Base-by-base conservation (phyloP, 2,113 vertebrate species). In the Fregata magnificens region DNA sequence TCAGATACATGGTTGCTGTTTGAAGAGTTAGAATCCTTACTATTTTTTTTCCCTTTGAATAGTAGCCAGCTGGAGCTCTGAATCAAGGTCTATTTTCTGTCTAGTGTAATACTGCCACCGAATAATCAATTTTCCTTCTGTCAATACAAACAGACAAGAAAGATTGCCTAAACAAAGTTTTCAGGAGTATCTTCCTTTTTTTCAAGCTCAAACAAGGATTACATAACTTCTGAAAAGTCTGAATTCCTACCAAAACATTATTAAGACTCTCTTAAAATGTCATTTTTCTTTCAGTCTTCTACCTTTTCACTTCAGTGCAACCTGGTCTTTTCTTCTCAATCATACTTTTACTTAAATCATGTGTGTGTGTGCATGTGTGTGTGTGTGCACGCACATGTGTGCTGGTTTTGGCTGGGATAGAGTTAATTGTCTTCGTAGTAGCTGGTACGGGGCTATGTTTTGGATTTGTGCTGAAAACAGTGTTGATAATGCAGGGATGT, bases 331-430 rank as follows among this genome's bases (percentile, higher is more conserved):
- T 70, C 14, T 82, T 76, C 18, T 61, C 19, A 82, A 0, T 10
- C 11, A 69, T 16, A 52, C 3, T n/a, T 42, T 9, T 11, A 9
- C 42, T 61, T 76, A 76, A 90, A 47, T 42, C 3, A 5, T 11
- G 4, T 32, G 1, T 26, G 4, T 34, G 11, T 74, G 7, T 24
- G 26, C 14, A 3, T 12, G 31, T 28, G 16, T n/a, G 1, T 36
- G 3, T 36, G 3, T 20, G 2, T 44, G 29, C 21, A 22, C 24
- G 6, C 15, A 31, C 7, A 34, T 5, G 12, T 21, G 50, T 52
- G 26, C 50, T 52, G 50, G 25, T 52, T 52, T 52, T 28, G 26
- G 14, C 25, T 52, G 50, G 25, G 25, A 49, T 49, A 49, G 47
- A 49, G 21, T 49, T 49, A 49, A 49, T 49, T 22, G 22, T 49